Evolutionary conservation across 2,113 vertebrate genomes (phyloP).

Genomic region (Mus spicilegus): DNA sequence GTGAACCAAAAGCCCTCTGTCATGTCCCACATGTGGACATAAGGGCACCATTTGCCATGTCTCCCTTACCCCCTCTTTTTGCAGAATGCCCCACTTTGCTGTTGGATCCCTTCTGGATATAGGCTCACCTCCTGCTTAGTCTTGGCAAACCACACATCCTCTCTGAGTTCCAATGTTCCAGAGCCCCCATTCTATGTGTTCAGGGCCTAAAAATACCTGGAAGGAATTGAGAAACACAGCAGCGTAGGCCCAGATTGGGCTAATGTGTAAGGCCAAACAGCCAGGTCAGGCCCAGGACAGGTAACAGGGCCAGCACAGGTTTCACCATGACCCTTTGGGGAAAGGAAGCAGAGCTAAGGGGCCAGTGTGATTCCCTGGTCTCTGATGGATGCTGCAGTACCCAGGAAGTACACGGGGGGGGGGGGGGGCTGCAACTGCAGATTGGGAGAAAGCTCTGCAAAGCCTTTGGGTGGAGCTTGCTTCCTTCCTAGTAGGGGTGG

Average conservation of each 20-base stretch:
- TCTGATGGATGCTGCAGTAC: neutral
- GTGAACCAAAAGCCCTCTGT: neutral
- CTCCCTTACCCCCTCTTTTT: too few relatives aligned
- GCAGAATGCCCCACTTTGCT: neutral
- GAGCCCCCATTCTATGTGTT: neutral
- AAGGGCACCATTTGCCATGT: neutral
- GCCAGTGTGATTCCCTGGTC: rapidly evolving
- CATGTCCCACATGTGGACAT: neutral
- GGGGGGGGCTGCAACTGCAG: rapidly evolving
- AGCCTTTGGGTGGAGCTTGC: too few relatives aligned
- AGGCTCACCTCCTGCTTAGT: neutral
- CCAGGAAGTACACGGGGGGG: neutral
- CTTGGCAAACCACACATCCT: neutral
- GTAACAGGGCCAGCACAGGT: constrained; percentile 92
- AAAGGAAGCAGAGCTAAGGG: constrained; percentile 49
- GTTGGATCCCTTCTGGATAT: neutral
- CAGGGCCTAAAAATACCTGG: constrained; percentile 88
- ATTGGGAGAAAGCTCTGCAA: rapidly evolving
- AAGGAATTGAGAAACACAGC: constrained; percentile 94
- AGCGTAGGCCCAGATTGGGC: constrained; percentile 89
- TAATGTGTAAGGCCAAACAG: constrained; percentile 93
- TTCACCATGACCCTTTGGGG: constrained; percentile 91
- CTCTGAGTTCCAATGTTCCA: too few relatives aligned
- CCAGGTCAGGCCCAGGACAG: constrained; percentile 95
- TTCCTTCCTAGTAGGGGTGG: neutral